Evolutionary conservation across 2,113 vertebrate genomes (phyloP), one percentile per base, ranked within the genome.

Genomic region (Phrynosoma platyrhinos): DNA sequence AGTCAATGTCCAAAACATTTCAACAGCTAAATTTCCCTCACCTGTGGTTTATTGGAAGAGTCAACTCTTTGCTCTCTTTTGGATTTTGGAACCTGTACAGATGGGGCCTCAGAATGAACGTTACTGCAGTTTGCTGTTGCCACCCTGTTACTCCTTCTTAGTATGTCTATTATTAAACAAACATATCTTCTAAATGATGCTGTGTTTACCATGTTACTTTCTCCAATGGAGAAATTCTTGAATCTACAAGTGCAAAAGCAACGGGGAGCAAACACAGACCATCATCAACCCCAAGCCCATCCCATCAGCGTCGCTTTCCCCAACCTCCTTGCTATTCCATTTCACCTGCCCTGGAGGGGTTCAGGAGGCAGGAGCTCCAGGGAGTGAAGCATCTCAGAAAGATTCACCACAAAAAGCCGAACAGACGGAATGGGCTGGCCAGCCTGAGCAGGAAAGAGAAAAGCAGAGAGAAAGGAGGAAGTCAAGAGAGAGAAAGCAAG

Each of bases 341-440:
- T 47, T 12, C 94, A 98, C 97, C 97, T 98, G 95, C 92, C 87
- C 81, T 95, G 91, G 89, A 97, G 94, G 47, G 95, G 94, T 92
- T 97, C 97, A 0, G 97, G 97, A 84, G 97, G 97, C 74, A 96
- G 94, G 94, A 98, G 96, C 93, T 98, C 96, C 93, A 97, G 92
- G 62, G 96, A 96, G 93, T 97, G 97, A 81, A 97, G 95, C 23
- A 96, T 96, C 75, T 97, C 97, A 25, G 97, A 97, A 47, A 98
- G 94, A 90, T 98, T 98, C 90, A 98, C 97, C 81, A 98, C 97
- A 89, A 97, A 97, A 90, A 98, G 96, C 77, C 95, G 96, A 86
- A 97, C 97, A 66, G 95, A 94, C 53, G 97, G 97, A 72, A 98
- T 97, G 55, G 85, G 96, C n/a, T 97, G 96, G 79, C 97, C 97